phyloP scores from a whole-genome alignment of 2,888 invertebrate genomes.

The Pterostichus niger region DNA sequence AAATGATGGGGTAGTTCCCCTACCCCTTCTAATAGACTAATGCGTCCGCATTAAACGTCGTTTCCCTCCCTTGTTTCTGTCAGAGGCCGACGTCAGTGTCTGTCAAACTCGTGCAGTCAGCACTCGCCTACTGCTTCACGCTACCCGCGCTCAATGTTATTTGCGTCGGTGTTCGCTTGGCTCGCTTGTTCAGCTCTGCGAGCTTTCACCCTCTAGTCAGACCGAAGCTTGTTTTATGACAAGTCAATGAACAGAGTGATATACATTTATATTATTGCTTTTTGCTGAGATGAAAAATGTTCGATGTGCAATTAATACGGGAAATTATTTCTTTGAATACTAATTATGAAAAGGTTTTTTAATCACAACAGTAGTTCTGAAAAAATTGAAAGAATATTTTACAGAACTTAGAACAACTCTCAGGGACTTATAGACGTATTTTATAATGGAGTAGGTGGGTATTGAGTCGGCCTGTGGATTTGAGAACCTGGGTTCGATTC shows the following conservation, averaged over 20 bases:
- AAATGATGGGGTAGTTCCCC: conserved; percentile 75
- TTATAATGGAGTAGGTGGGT: too few species aligned
- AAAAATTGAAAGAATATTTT: background rate
- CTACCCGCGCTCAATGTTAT: background rate
- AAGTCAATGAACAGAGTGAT: conserved; percentile 15
- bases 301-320: conserved; percentile 14
- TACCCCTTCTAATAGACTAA: conserved; percentile 73
- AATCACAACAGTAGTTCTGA: background rate
- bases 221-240: background rate
- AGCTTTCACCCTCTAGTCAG: background rate
- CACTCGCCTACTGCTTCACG: conserved; percentile 27
- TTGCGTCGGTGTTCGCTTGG: conserved; percentile 1
- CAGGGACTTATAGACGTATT: too few species aligned
- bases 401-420: background rate
- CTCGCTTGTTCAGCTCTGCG: background rate
- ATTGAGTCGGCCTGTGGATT: too few species aligned
- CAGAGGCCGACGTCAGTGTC: conserved; percentile 25
- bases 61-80: conserved; percentile 57
- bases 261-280: conserved; percentile 12
- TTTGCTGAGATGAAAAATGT: background rate
- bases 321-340: conserved; percentile 24
- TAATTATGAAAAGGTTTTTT: conserved; percentile 11
- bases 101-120: conserved; percentile 46
- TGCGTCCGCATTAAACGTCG: conserved; percentile 69
- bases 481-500: too few species aligned